phyloP scores from a whole-genome alignment of 2,113 vertebrate genomes.

The Picathartes gymnocephalus region DNA sequence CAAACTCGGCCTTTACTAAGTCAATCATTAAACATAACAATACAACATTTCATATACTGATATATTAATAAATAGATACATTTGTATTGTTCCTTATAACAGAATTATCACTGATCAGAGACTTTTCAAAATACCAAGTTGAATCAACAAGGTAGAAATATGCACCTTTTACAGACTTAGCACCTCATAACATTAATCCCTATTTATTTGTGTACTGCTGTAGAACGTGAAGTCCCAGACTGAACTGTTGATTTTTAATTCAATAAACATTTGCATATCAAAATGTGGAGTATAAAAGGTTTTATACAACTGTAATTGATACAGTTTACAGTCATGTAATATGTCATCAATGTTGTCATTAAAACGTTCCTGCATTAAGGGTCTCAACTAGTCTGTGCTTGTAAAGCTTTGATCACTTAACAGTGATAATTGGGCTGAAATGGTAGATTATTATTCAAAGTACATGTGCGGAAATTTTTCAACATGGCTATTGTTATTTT shows the following conservation, averaged over 20 bases:
- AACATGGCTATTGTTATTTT: not conserved
- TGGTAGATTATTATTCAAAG: not conserved
- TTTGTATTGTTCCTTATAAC: not conserved
- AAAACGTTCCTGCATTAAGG: not conserved
- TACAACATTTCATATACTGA: not conserved
- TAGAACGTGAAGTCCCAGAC: not conserved
- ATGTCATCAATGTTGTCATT: not conserved
- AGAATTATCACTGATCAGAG: not conserved
- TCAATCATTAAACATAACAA: not conserved
- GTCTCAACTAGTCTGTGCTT: not conserved
- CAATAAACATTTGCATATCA: not conserved
- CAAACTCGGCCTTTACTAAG: not conserved
- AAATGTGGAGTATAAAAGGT: not conserved
- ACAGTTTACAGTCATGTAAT: not conserved
- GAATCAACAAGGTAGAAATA: not conserved
- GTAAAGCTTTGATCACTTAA: not conserved
- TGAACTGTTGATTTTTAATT: not conserved
- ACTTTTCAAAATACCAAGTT: not conserved
- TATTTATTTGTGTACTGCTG: not conserved
- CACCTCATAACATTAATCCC: not conserved
- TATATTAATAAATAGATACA: not conserved
- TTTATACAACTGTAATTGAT: not conserved
- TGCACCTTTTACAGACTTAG: not conserved
- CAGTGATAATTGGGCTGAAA: not conserved
- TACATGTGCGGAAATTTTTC: not conserved